Conservation (phyloP, 2,797 vertebrate genomes). For the Myotis pilosus region DNA sequence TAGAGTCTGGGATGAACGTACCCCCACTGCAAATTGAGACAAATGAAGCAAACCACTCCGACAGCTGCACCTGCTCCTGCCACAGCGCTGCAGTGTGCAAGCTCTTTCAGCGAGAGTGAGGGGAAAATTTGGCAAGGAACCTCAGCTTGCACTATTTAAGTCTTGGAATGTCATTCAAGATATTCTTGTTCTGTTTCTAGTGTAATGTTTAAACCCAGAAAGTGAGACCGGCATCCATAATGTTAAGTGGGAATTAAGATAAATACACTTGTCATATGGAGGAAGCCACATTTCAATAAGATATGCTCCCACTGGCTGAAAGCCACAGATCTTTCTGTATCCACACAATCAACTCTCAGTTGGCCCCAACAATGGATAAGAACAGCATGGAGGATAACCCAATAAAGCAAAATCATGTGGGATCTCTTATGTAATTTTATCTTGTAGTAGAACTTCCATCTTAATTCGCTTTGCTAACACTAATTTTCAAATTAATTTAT, state of each 20-base stretch:
- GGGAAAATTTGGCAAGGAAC: conserved; percentile 66
- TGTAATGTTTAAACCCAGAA: conserved; percentile 73
- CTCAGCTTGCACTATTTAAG: conserved; percentile 66
- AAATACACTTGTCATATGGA: conserved; percentile 70
- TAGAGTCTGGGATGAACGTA: background rate
- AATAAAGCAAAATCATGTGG: conserved; percentile 53
- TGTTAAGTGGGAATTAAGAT: conserved; percentile 71
- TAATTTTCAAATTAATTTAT: conserved; percentile 63
- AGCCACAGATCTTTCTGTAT: conserved; percentile 53
- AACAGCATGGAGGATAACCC: conserved; percentile 58
- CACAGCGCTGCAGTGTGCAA: conserved; percentile 33
- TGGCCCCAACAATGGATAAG: conserved; percentile 62
- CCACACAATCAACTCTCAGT: conserved; percentile 36
- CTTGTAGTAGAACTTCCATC: conserved; percentile 48
- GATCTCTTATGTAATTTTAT: conserved; percentile 68
- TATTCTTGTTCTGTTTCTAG: conserved; percentile 71
- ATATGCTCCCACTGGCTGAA: conserved; percentile 56
- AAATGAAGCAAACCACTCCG: conserved; percentile 36
- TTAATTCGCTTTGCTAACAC: conserved; percentile 67
- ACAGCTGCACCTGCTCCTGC: conserved; percentile 49
- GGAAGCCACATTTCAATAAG: conserved; percentile 71
- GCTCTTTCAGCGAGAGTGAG: conserved; percentile 62
- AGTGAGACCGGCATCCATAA: conserved; percentile 69
- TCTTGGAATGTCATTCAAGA: conserved; percentile 72
- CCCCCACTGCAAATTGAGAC: conserved; percentile 1